Base-by-base conservation (phyloP, 2,113 vertebrate genomes). In the Cyprinodon variegatus region DNA sequence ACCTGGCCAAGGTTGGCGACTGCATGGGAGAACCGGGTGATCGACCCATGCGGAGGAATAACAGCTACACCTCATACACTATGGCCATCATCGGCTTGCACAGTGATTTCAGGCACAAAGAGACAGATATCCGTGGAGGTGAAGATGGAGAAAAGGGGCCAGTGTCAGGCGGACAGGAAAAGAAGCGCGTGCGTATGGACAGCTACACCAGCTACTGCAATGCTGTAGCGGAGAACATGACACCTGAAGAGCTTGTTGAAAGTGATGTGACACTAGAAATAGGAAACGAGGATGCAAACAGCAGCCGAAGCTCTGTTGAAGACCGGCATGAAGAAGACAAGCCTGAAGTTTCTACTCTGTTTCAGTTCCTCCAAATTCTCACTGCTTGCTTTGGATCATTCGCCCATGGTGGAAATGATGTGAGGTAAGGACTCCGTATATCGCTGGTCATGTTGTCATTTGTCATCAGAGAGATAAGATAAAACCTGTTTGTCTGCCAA, bases 171-270 rank as follows among this genome's bases (percentile, higher is more conserved):
- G 66, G 78, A 76, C 79, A 94, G 90, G 90, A 96, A 0, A 96
- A 94, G 87, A 98, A 96, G 90, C 94, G 98, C 0, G 79, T 96
- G 14, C 97, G 98, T 6, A 98, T 99, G 96, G 98, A 99, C 90
- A 99, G 98, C 87, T 99, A 99, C 85, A 99, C 96, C 11, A 99
- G 98, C 87, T 99, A 99, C 90, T 99, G 98, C 91, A 99, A 99
- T 0, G 97, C 98, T 0, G 96, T 99, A 89, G 97, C 98, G 0
- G 97, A 99, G 5, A 84, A 93, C 38, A 95, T 93, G 11, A 89
- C 94, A 0, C 89, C 93, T 0, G 90, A 94, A 4, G 84, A 88
- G 0, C 83, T 94, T 0, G 90, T 71, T 4, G 95, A 95, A 0
- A 80, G 88, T 2, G 96, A 96, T 2, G 88, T 95, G 83, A 91